Percentiles rank a stretch among this genome's conserved stretches.
These are phyloP conservation scores for Diaprepes abbreviatus DNA, from an alignment of 2,888 invertebrate species.

Conservation along the genomic window DNA sequence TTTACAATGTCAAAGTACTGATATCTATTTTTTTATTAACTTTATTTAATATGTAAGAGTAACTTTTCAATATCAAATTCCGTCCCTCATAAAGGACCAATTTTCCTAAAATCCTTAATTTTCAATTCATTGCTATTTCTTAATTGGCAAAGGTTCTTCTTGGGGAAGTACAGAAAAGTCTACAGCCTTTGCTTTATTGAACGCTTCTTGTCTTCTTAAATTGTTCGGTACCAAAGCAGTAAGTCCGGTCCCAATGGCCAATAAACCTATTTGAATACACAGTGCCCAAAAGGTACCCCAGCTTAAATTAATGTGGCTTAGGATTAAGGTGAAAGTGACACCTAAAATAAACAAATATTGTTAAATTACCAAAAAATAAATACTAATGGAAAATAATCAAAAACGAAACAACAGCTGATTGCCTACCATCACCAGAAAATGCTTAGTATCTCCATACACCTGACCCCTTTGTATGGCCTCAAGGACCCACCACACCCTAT, in stretches of 20 bases:
- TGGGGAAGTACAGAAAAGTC: conserved; percentile 45
- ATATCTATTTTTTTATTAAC: no score
- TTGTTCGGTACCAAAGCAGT: conserved; percentile 56
- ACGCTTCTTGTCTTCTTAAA: conserved; percentile 56
- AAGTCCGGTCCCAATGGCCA: conserved; percentile 53
- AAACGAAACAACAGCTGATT: no score
- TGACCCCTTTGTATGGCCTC: conserved; percentile 55
- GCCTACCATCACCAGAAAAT: conserved; percentile 27
- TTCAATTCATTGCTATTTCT: not conserved
- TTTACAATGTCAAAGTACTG: no score
- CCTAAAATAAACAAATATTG: conserved; percentile 44
- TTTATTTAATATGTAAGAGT: no score
- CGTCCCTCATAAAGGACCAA: no score
- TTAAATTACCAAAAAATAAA: no score
- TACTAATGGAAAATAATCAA: no score
- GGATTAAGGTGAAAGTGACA: conserved; percentile 51
- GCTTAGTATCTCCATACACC: conserved; percentile 38
- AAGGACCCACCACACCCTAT: conserved; percentile 48
- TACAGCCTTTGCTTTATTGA: conserved; percentile 46
- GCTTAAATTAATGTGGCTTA: conserved; percentile 49
- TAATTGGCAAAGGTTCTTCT: conserved; percentile 13
- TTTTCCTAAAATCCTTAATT: no score
- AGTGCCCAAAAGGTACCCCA: conserved; percentile 57
- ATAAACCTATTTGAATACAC: conserved; percentile 49
- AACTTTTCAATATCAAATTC: no score